Percentiles rank a stretch among this genome's conserved stretches.
phyloP scores from a whole-genome alignment of 1,140 invertebrate species.

The Lerema accius region DNA sequence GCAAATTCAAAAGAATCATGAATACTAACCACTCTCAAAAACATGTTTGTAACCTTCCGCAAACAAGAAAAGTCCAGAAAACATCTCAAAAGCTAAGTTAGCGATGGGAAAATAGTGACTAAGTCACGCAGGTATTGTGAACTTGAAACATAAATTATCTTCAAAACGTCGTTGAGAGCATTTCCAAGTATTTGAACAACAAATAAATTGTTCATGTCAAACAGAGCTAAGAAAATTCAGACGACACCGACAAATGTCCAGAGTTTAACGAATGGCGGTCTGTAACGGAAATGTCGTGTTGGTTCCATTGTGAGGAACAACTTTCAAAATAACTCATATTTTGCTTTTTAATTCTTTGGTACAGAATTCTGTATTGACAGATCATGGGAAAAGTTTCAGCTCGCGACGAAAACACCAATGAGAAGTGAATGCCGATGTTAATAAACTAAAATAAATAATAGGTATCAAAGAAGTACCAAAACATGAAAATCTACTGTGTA shows the following conservation, averaged over 20 bases:
- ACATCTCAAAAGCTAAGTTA: not conserved
- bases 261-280: constrained; percentile 26
- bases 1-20: too few relatives aligned
- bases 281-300: constrained; percentile 27
- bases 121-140: constrained; percentile 14
- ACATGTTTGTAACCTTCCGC: not conserved
- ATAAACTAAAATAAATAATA: too few relatives aligned
- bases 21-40: not conserved
- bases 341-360: constrained; percentile 15
- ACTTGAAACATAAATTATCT: constrained; percentile 29
- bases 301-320: constrained; percentile 26
- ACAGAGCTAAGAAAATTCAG: constrained; percentile 38
- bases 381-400: constrained; percentile 26
- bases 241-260: constrained; percentile 31
- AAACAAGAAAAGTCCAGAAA: constrained; percentile 13
- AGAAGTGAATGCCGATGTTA: too few relatives aligned
- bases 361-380: constrained; percentile 7
- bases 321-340: constrained; percentile 31
- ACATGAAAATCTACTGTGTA: too few relatives aligned
- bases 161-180: constrained; percentile 30
- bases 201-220: constrained; percentile 44
- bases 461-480: too few relatives aligned
- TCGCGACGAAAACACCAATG: not conserved
- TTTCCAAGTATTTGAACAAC: constrained; percentile 43
- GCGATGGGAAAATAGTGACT: constrained; percentile 20